These are phyloP conservation scores for Proisotoma minuta DNA, from an alignment of 2,888 invertebrate species.

Conservation along the genomic window DNA sequence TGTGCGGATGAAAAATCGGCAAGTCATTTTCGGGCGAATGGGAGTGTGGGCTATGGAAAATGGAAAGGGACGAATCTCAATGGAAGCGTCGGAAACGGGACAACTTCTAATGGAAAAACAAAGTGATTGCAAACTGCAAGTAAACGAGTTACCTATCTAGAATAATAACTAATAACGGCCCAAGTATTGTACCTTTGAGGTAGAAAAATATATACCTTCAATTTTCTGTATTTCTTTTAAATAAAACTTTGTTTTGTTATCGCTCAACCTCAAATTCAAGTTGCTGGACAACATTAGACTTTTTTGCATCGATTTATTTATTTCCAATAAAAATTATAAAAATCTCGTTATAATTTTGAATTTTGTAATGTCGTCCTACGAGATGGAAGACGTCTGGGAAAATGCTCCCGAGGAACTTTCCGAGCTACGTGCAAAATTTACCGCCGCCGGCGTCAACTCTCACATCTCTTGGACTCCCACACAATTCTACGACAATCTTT, in stretches of 20 bases:
- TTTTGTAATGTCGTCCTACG: too few species aligned
- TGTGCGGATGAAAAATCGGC: conserved; percentile 22
- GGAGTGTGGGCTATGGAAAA: conserved; percentile 21
- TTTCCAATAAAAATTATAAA: too few species aligned
- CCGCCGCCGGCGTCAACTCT: not conserved
- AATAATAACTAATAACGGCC: too few species aligned
- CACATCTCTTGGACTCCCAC: not conserved
- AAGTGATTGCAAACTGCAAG: not conserved
- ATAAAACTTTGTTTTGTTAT: too few species aligned
- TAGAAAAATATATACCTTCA: too few species aligned
- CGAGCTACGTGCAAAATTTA: not conserved
- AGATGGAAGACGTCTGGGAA: not conserved
- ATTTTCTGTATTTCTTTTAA: too few species aligned
- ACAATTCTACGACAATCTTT: not conserved
- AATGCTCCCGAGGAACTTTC: not conserved
- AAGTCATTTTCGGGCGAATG: conserved; percentile 22
- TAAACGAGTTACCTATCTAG: too few species aligned
- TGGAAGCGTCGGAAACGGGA: conserved; percentile 13
- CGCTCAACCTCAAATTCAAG: too few species aligned
- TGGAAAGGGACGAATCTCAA: conserved; percentile 21
- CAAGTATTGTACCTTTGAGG: too few species aligned
- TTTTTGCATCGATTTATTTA: too few species aligned
- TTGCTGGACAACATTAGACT: too few species aligned
- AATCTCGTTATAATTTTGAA: too few species aligned
- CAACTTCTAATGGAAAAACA: not conserved